Evolutionary conservation across 2,888 invertebrate genomes (phyloP), one percentile per base, ranked within the genome.

Genomic region (Entomobrya multifasciata): DNA sequence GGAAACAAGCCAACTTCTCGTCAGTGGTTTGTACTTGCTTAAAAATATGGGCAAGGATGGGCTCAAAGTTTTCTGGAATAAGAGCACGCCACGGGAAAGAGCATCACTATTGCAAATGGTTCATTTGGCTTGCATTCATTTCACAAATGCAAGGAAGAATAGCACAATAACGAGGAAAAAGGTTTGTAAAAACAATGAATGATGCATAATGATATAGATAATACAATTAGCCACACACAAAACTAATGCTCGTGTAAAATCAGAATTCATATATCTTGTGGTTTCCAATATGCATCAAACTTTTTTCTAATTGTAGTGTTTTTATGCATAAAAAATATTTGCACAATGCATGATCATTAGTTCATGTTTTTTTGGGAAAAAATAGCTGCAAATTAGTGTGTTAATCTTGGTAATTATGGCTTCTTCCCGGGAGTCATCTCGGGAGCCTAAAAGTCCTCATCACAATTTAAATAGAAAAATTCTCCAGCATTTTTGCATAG

Each of bases 151-250:
- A 5, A 86, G 89, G 65, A 91, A 91, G 88, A 90, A 90, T 78
- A 90, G 89, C 52, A 91, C 91, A 47, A 90, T 90, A 11, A 91
- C 91, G 17, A 90, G 90, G 88, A 91, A 90, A 87, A 91, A 91
- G 87, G 91, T 90, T 65, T 74, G 89, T 27, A 70, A 55, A 22
- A 78, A 41, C 25, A 22, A 36, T 36, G 36, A 36, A 36, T n/a
- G n/a, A 36, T 36, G 8, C 4, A 36, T 36, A 36, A 36, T 17
- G 17, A 49, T 49, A 52, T 55, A 57, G 27, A 3, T 11, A 30
- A 60, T 60, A 30, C 3, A 60, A 30, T 60, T 22, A 11, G 25
- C 57, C n/a, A n/a, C n/a, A n/a, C n/a, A n/a, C n/a, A n/a, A n/a
- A n/a, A n/a, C n/a, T n/a, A n/a, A n/a, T n/a, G n/a, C n/a, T n/a